phyloP scores from a whole-genome alignment of 2,797 vertebrate genomes.

The Danio albolineatus region DNA sequence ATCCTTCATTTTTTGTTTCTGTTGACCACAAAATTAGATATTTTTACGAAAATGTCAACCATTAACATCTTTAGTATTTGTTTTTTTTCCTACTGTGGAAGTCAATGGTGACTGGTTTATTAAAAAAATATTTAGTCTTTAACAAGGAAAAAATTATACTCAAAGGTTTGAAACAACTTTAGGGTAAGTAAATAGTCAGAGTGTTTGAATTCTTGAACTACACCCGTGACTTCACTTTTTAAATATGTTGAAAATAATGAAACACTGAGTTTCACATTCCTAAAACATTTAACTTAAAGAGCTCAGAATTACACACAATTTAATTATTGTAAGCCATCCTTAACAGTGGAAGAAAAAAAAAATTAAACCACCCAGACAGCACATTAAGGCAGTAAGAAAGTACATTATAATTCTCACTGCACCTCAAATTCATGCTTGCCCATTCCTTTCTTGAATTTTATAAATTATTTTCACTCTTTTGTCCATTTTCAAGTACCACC shows the following conservation, averaged over 20 bases:
- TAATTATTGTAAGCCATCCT: not conserved
- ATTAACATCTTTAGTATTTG: too few species aligned
- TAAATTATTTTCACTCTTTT: slow-evolving; percentile 7
- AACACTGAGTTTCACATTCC: not conserved
- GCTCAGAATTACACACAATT: not conserved
- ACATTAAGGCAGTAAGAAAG: not conserved
- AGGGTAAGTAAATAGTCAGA: too few species aligned
- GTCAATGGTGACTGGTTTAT: too few species aligned
- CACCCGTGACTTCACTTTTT: not conserved
- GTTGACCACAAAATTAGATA: too few species aligned
- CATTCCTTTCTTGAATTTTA: not conserved
- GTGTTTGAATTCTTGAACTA: not conserved
- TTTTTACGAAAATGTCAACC: too few species aligned
- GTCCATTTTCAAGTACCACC: slow-evolving; percentile 2
- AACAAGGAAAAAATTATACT: too few species aligned
- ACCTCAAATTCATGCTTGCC: slow-evolving; percentile 10
- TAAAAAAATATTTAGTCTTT: too few species aligned
- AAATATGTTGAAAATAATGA: not conserved
- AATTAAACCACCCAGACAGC: slow-evolving; percentile 9
- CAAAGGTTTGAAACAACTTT: too few species aligned
- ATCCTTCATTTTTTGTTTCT: too few species aligned
- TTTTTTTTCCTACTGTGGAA: too few species aligned
- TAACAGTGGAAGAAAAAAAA: not conserved
- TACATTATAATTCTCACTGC: not conserved
- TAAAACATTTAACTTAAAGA: not conserved